Evolutionary conservation across 2,888 invertebrate genomes (phyloP).

Genomic region (Scaptomyza reducta): DNA sequence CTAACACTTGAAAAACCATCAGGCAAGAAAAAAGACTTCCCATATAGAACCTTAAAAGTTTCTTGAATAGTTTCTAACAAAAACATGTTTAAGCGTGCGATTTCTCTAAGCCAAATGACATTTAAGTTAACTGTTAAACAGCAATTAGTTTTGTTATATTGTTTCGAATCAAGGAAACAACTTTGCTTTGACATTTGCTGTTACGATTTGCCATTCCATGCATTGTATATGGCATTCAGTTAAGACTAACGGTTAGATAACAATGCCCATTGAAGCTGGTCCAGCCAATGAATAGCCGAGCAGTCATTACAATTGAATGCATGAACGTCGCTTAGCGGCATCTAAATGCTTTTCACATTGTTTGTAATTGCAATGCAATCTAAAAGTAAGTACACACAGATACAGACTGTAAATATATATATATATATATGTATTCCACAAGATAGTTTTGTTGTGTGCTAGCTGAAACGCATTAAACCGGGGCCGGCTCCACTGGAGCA

Average conservation of each 20-base stretch:
- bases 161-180: conserved; percentile 2
- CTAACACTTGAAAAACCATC: too few relatives aligned
- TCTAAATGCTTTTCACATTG: conserved; percentile 32
- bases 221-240: conserved; percentile 1
- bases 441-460: conserved; percentile 23
- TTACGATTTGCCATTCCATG: conserved; percentile 2
- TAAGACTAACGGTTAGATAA: conserved; percentile 37
- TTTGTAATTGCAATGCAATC: conserved; percentile 43
- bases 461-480: conserved; percentile 48
- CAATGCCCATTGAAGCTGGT: conserved; percentile 32
- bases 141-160: neutral
- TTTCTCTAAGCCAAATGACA: neutral
- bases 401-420: neutral
- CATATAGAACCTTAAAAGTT: too few relatives aligned
- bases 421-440: conserved; percentile 48
- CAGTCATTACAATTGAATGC: conserved; percentile 50
- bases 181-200: conserved; percentile 3
- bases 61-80: too few relatives aligned
- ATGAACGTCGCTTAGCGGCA: conserved; percentile 13
- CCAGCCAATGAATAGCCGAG: conserved; percentile 20
- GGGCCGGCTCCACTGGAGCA: conserved; percentile 10
- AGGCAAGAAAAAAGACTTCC: too few relatives aligned
- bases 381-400: neutral
- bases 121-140: neutral
- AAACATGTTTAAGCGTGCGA: too few relatives aligned